Percentiles rank a stretch among this genome's conserved stretches.
phyloP scores from a whole-genome alignment of 2,113 vertebrate species.

The Lophotis ruficrista region DNA sequence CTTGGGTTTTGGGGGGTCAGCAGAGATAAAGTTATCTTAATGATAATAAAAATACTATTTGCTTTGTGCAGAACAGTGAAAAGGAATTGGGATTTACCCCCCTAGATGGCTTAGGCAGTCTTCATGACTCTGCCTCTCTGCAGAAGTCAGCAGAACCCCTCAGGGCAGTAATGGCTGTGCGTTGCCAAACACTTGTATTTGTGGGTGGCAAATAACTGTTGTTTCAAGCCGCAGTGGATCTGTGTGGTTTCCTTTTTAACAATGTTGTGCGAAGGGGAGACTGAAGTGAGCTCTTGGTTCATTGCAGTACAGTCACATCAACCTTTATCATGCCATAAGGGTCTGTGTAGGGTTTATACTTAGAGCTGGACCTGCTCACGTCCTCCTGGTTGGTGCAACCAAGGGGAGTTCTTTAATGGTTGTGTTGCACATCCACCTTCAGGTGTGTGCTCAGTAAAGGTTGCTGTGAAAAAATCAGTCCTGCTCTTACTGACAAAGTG shows the following conservation, averaged over 20 bases:
- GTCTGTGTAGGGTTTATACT: not conserved
- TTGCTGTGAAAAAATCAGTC: not conserved
- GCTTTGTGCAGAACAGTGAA: not conserved
- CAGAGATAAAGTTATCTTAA: not conserved
- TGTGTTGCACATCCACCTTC: not conserved
- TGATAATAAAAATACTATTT: not conserved
- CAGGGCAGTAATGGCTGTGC: not conserved
- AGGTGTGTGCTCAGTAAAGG: not conserved
- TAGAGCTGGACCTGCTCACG: not conserved
- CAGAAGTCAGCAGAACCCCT: not conserved
- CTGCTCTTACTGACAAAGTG: not conserved
- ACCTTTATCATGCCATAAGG: not conserved
- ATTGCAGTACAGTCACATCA: not conserved
- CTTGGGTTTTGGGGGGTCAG: not conserved
- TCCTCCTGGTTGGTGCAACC: not conserved
- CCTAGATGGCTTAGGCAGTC: not conserved
- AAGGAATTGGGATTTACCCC: not conserved
- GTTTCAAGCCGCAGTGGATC: not conserved
- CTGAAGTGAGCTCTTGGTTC: not conserved
- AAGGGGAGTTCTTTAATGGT: not conserved
- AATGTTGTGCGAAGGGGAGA: not conserved
- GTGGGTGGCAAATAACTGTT: not conserved
- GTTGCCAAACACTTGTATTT: not conserved
- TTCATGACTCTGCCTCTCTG: not conserved
- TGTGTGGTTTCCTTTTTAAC: not conserved